Base-by-base conservation (phyloP, 1,140 invertebrate genomes). In the Brachionus sp. region DNA sequence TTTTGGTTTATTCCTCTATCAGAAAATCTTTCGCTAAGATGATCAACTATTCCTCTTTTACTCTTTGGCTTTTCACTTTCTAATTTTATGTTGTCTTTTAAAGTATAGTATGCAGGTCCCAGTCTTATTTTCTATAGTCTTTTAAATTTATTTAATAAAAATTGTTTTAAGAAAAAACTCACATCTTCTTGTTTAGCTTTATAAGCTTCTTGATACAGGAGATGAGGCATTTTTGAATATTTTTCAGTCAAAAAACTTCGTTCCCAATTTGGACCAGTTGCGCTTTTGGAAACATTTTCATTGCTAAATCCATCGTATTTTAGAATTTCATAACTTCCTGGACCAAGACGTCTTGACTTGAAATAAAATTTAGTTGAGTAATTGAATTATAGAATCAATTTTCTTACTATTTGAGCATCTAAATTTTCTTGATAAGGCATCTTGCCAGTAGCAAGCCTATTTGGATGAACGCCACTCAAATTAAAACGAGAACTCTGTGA, bases 181-280 rank as follows among this genome's bases (percentile, higher is more conserved):
- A 66, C 80, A 35, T 66, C 37, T 53, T 84, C 83, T 42, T 39
- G 13, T 77, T 75, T 75, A 37, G 46, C 64, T 16, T 66, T 62
- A 80, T 77, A 50, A 62, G 29, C 29, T 33, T 84, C 83, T 62
- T 84, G 53, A 19, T 75, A 77, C 29, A 75, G 35, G 10, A 75
- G 39, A 35, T 84, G 70, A 39, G 83, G 83, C 57, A 84, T 77
- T 80, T 77, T 75, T 19, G 70, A 29, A 12, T 46, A 19, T 77
- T 64, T 46, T 39, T 84, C 70, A 29, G 37, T 80, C 9, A 68
- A 42, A 62, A 46, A 50, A 16, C 50, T 25, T 42, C 35, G 13
- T 46, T 84, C 50, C 83, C 83, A 84, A 68, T 84, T 84, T 5
- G 83, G 70, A 53, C 83, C 83, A 46, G 35, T 16, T 13, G 83